phyloP scores from a whole-genome alignment of 2,113 vertebrate species.

The Chionis minor region DNA sequence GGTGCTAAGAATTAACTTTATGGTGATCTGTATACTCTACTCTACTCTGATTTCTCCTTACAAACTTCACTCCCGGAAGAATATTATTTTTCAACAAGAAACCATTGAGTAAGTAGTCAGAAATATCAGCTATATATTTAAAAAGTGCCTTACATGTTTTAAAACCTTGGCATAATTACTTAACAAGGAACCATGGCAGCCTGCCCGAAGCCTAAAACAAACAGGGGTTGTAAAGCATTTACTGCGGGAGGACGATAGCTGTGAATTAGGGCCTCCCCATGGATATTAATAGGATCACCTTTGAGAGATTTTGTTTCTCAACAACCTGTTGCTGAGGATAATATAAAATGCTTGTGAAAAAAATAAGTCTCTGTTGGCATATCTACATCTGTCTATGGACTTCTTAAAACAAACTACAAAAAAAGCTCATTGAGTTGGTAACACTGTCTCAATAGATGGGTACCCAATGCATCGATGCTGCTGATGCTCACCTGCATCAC shows the following conservation, averaged over 20 bases:
- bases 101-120: neutral
- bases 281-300: neutral
- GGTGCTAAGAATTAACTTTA: conserved; percentile 63
- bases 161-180: neutral
- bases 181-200: neutral
- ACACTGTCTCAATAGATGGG: accelerated
- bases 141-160: neutral
- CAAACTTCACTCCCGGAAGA: neutral
- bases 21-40: neutral
- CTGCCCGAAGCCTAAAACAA: neutral
- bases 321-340: neutral
- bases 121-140: neutral
- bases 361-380: neutral
- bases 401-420: neutral
- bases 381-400: neutral
- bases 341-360: neutral
- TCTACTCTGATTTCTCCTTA: neutral
- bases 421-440: neutral
- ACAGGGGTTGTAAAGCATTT: neutral
- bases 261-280: neutral
- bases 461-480: accelerated
- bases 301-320: neutral
- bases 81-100: neutral
- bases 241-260: neutral
- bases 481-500: neutral